phyloP scores from a whole-genome alignment of 2,888 invertebrate species.

The Zeuzera pyrina region DNA sequence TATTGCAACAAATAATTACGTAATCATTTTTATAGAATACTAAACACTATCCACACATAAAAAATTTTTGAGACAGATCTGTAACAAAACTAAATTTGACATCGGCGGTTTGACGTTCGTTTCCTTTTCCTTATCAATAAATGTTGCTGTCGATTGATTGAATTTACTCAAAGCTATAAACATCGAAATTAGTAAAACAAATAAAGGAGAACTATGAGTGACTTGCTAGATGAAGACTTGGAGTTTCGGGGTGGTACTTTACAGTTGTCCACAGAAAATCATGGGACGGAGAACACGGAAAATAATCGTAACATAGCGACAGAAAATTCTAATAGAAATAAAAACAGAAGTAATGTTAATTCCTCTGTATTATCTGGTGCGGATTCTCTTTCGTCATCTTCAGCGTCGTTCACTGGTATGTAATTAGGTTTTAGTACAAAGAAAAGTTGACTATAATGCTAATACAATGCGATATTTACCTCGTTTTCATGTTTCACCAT shows the following conservation, averaged over 20 bases:
- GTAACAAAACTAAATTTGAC: neutral
- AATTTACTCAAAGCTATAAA: neutral
- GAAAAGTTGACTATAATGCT: no score
- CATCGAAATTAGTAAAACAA: neutral
- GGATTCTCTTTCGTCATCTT: constrained; percentile 57
- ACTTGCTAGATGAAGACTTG: constrained; percentile 69
- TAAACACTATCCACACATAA: neutral
- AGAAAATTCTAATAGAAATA: constrained; percentile 30
- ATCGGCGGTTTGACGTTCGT: neutral
- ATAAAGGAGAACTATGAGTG: constrained; percentile 36
- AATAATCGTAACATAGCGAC: constrained; percentile 27
- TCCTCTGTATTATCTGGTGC: constrained; percentile 63
- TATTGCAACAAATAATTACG: no score
- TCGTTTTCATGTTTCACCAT: no score
- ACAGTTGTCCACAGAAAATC: constrained; percentile 47
- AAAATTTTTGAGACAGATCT: neutral
- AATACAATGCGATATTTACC: no score
- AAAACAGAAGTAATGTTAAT: constrained; percentile 34
- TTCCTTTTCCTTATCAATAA: neutral
- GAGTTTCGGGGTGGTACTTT: constrained; percentile 73
- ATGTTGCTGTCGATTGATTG: neutral
- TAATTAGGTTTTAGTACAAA: neutral
- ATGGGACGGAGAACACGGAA: constrained; percentile 25
- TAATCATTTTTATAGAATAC: no score
- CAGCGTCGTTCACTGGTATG: constrained; percentile 57